Conservation (phyloP, 2,888 invertebrate genomes). For the Zhengitettix transpicula region DNA sequence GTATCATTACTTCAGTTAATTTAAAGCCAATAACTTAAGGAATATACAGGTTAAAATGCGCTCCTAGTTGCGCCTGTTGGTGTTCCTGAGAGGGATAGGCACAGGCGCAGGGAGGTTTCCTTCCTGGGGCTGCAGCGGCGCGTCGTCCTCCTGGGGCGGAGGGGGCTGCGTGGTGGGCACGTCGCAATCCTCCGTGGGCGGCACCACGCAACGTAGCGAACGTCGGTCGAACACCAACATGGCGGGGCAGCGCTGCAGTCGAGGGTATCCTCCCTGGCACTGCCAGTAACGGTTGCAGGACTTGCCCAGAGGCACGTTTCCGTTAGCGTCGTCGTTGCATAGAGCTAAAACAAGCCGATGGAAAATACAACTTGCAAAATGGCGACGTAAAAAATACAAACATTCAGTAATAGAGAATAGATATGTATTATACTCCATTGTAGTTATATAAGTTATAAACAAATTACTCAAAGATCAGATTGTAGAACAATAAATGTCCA, state of each 20-base stretch:
- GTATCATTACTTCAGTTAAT: too few species aligned
- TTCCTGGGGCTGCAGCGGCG: constrained; percentile 15
- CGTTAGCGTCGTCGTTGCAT: constrained; percentile 80
- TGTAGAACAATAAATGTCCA: too few species aligned
- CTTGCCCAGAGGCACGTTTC: constrained; percentile 78
- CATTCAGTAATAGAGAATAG: too few species aligned
- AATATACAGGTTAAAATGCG: too few species aligned
- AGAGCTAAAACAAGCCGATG: constrained; percentile 40
- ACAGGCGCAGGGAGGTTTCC: constrained; percentile 12
- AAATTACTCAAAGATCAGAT: too few species aligned
- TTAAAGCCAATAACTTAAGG: too few species aligned
- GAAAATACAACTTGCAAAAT: too few species aligned
- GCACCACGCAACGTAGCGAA: constrained; percentile 70
- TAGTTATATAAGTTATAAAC: too few species aligned
- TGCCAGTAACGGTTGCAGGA: constrained; percentile 91
- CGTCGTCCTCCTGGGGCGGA: constrained; percentile 29
- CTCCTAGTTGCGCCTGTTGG: too few species aligned
- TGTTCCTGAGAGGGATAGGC: constrained; percentile 9
- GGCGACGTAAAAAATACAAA: too few species aligned
- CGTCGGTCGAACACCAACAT: constrained; percentile 75
- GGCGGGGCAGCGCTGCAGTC: constrained; percentile 76
- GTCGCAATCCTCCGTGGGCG: constrained; percentile 80
- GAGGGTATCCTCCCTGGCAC: constrained; percentile 84
- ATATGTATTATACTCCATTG: too few species aligned
- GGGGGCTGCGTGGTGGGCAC: constrained; percentile 59